Percentiles rank a stretch among this genome's conserved stretches.
Conservation (phyloP, 2,113 vertebrate species). For the Thunnus maccoyii region DNA sequence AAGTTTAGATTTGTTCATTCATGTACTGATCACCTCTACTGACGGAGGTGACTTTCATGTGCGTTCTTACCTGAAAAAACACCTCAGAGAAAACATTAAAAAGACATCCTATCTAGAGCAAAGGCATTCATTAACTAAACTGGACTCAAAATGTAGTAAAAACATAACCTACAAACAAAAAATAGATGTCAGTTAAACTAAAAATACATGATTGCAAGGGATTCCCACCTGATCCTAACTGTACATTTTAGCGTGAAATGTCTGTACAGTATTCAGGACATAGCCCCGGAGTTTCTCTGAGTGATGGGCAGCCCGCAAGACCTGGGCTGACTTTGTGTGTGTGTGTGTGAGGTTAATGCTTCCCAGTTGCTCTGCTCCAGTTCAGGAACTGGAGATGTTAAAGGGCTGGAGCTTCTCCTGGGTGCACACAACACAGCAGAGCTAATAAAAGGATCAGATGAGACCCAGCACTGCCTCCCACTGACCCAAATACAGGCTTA, state of each 20-base stretch:
- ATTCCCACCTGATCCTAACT: conserved; percentile 3
- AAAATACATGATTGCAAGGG: not conserved
- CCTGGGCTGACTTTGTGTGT: conserved; percentile 4
- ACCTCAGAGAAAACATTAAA: too few species aligned
- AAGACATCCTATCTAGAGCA: too few species aligned
- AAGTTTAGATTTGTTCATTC: too few species aligned
- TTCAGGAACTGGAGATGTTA: conserved; percentile 46
- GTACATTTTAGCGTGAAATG: conserved; percentile 37
- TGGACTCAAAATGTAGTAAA: too few species aligned
- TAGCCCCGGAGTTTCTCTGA: conserved; percentile 42
- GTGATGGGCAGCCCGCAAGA: conserved; percentile 8
- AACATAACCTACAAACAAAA: too few species aligned
- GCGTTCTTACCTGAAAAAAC: too few species aligned
- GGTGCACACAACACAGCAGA: not conserved
- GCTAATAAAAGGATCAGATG: conserved; percentile 31
- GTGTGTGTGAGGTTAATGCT: conserved; percentile 23
- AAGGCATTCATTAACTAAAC: too few species aligned
- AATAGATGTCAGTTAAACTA: too few species aligned
- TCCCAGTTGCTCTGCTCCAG: conserved; percentile 62
- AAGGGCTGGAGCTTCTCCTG: conserved; percentile 36
- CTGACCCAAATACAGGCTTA: conserved; percentile 57
- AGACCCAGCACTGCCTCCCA: conserved; percentile 23
- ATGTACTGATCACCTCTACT: too few species aligned
- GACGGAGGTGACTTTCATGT: too few species aligned
- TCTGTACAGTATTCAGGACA: conserved; percentile 45